Evolutionary conservation across 2,113 vertebrate species (phyloP).

Genomic region (Muntiacus muntjak): DNA sequence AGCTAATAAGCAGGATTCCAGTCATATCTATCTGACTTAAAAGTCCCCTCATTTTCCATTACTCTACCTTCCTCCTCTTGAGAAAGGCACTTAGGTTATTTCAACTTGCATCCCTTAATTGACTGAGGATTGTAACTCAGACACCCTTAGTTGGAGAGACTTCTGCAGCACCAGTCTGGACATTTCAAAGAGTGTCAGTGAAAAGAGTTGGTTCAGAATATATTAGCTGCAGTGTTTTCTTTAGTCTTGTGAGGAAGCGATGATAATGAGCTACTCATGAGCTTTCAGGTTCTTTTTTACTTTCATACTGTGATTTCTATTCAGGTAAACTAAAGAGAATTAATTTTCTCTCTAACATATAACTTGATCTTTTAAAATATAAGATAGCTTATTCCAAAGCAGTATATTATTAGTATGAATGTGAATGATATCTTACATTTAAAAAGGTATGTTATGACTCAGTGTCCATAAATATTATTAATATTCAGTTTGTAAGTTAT

Average conservation of each 20-base stretch:
- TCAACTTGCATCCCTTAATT: background rate
- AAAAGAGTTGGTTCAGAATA: background rate
- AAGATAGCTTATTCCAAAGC: background rate
- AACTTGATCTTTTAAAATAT: background rate
- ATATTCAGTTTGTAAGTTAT: background rate
- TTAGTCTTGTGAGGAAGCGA: background rate
- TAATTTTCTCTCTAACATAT: background rate
- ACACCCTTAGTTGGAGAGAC: background rate
- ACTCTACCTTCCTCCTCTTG: background rate
- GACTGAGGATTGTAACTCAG: background rate
- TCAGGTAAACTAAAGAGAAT: background rate
- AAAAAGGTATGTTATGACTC: background rate
- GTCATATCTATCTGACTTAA: background rate
- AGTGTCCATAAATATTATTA: background rate
- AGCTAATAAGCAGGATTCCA: background rate
- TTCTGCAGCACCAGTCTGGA: background rate
- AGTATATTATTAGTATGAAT: background rate
- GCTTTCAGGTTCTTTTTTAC: background rate
- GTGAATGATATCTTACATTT: background rate
- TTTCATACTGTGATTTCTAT: background rate
- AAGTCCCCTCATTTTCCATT: background rate
- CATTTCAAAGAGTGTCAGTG: background rate
- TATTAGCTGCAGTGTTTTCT: background rate
- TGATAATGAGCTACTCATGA: background rate
- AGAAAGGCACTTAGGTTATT: background rate